Conservation (phyloP, 2,113 vertebrate genomes). For the Thunnus thynnus region DNA sequence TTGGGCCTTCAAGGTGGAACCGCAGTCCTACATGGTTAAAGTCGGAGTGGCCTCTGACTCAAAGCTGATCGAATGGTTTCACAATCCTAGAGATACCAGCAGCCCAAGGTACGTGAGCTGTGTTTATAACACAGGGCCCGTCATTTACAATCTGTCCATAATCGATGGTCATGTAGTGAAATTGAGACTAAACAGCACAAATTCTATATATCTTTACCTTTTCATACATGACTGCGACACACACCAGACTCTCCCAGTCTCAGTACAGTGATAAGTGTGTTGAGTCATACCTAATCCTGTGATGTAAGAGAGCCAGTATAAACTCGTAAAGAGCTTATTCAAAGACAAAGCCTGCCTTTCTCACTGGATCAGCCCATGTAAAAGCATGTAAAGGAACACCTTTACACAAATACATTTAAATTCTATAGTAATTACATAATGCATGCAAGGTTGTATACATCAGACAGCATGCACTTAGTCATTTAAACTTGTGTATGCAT, state of each 20-base stretch:
- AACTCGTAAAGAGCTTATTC: conserved; percentile 75
- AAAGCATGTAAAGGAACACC: conserved; percentile 33
- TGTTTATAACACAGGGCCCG: background rate
- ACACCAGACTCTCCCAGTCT: conserved; percentile 11
- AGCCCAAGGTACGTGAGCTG: conserved; percentile 92
- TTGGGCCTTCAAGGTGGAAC: conserved; percentile 94
- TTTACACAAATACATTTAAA: conserved; percentile 33
- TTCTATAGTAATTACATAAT: conserved; percentile 33
- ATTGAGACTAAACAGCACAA: background rate
- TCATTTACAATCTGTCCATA: background rate
- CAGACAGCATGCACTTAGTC: background rate
- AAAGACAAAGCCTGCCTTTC: conserved; percentile 57
- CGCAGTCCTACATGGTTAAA: conserved; percentile 94
- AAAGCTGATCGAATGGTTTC: conserved; percentile 95
- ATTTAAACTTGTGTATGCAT: background rate
- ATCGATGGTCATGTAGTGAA: background rate
- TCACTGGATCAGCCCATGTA: conserved; percentile 32
- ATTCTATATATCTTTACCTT: background rate
- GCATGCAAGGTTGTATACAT: background rate
- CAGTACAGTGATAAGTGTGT: conserved; percentile 14
- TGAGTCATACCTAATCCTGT: conserved; percentile 69
- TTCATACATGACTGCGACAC: background rate
- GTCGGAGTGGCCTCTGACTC: conserved; percentile 93
- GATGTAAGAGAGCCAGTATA: conserved; percentile 66
- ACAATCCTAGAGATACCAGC: conserved; percentile 90